Evolutionary conservation across 1,140 invertebrate species (phyloP).

Genomic region (Brachionus rotundiformis): DNA sequence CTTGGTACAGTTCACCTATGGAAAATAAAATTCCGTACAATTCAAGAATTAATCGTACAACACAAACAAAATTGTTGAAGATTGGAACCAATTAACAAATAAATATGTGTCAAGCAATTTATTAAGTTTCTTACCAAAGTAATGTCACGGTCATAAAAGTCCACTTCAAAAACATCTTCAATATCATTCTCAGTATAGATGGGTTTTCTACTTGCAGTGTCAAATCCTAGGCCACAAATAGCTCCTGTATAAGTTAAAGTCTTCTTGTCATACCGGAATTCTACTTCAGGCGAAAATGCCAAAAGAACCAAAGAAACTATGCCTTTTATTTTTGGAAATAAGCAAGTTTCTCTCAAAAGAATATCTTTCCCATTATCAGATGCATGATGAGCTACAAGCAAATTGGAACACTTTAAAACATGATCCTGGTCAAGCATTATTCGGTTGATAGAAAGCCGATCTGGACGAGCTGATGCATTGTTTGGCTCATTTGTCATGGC

Average conservation of each 20-base stretch:
- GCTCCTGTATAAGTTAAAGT: slow-evolving; percentile 3
- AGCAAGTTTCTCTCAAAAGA: background rate
- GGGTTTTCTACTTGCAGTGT: background rate
- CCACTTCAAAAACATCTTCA: slow-evolving; percentile 42
- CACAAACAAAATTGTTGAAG: too few relatives aligned
- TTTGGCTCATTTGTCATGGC: background rate
- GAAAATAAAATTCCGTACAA: too few relatives aligned
- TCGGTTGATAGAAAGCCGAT: slow-evolving; percentile 10
- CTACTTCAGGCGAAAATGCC: slow-evolving; percentile 36
- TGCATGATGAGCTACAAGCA: background rate
- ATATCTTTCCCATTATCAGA: background rate
- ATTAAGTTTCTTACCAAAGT: background rate
- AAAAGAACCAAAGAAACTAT: slow-evolving; percentile 19
- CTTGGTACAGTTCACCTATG: too few relatives aligned
- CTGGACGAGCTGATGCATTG: background rate
- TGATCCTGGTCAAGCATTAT: slow-evolving; percentile 22
- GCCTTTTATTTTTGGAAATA: slow-evolving; percentile 48
- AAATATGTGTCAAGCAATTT: too few relatives aligned
- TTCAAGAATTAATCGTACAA: too few relatives aligned
- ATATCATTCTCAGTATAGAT: slow-evolving; percentile 36
- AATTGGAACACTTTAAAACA: background rate
- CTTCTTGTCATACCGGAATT: background rate
- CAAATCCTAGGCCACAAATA: slow-evolving; percentile 41
- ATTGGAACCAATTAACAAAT: too few relatives aligned
- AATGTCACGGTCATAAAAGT: slow-evolving; percentile 24